Evolutionary conservation across 2,113 vertebrate species (phyloP), one percentile per base, ranked within the genome.

Genomic region (Catagonus wagneri): DNA sequence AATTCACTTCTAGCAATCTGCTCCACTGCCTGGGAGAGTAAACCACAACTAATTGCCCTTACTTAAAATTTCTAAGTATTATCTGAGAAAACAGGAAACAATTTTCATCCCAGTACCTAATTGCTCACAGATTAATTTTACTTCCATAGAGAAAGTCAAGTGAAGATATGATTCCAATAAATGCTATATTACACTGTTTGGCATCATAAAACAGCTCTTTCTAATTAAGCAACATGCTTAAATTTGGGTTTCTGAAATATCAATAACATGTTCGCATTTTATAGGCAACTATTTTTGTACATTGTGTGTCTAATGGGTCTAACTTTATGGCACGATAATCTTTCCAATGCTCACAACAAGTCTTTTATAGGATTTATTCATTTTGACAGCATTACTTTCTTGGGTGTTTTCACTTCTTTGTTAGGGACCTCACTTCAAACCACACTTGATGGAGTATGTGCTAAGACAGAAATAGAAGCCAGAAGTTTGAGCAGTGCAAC

Each of bases 181-280:
- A 93, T 83, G 34, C 58, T 90, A 3, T 81, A 65, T 88, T 74
- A 54, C 65, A 72, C 69, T 95, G 61, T 85, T 96, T 50, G 15
- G 83, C 71, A 89, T 95, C 87, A 93, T 23, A n/a, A 74, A 96
- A 90, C 52, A 96, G 76, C 66, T 75, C 88, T 90, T 97, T 96
- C 71, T 96, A 76, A 93, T 93, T 95, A 97, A 97, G 32, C 34
- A 78, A 25, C 65, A 80, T 54, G 60, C 39, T 95, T 90, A 93
- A 78, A 83, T 29, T 93, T 74, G 39, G 34, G 44, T 78, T 93
- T 93, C 95, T 85, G 69, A 76, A 96, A 91, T 81, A 78, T 95
- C 72, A 93, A 52, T 65, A 95, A 72, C 60, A 74, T 94, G 84
- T 94, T 97, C 84, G 93, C 32, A 92, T 95, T 97, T 95, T 88